phyloP scores from a whole-genome alignment of 2,797 vertebrate genomes.

The Luscinia megarhynchos region DNA sequence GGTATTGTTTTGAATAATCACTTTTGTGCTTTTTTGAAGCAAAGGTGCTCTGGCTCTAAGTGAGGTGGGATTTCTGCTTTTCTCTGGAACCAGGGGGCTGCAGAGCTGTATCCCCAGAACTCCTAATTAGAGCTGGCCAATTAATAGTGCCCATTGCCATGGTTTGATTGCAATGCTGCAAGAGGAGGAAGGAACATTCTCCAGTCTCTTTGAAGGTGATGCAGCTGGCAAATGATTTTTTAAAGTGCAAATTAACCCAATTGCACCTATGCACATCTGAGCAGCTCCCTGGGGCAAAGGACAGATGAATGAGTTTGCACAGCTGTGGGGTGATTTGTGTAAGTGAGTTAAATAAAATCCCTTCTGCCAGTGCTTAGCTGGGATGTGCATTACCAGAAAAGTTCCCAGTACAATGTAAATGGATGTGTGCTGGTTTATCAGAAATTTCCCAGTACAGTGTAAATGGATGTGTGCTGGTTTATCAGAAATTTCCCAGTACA shows the following conservation, averaged over 20 bases:
- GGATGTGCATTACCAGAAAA: background rate
- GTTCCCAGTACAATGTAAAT: background rate
- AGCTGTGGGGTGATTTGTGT: background rate
- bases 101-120: fast-evolving
- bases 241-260: background rate
- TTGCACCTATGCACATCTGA: background rate
- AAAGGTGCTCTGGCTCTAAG: background rate
- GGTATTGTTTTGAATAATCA: fast-evolving
- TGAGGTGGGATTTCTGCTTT: background rate
- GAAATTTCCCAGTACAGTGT: background rate
- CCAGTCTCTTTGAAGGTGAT: background rate
- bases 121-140: background rate
- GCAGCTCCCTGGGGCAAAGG: background rate
- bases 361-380: background rate
- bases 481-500: no score
- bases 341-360: background rate
- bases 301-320: background rate
- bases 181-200: background rate
- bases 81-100: background rate
- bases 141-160: background rate
- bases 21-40: background rate
- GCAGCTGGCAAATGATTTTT: background rate
- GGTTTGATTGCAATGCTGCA: background rate
- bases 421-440: background rate
- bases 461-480: background rate